Base-by-base conservation (phyloP, 1,140 invertebrate genomes). In the Tetramorium parvispinum region DNA sequence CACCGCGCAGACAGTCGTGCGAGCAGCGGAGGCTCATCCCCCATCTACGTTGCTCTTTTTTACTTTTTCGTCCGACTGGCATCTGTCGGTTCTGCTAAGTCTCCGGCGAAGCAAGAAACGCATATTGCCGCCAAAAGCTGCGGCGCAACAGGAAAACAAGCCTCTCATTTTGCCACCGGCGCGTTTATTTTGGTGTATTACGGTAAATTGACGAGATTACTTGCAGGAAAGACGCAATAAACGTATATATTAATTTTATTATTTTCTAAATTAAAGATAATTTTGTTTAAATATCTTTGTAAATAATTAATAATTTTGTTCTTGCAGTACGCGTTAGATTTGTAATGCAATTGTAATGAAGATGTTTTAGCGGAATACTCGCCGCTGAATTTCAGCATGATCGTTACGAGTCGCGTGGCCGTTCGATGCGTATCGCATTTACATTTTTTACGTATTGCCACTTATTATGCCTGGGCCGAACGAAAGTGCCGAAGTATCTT, bases 51-150 rank as follows among this genome's bases (percentile, higher is more conserved):
- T 78, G 49, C 70, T 63, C 59, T 82, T 85, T 71, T 76, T 85
- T 40, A 79, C 21, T 85, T 51, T 88, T 82, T 85, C 61, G 51
- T 68, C 55, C 59, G 73, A 87, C 73, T 78, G 73, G 90, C 91
- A 93, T 93, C 92, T 94, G 91, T 91, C 92, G 87, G 87, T 83
- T 88, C 75, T 85, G 73, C 46, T 57, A 66, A 81, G 57, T 78
- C 83, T 82, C 51, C 37, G 49, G 43, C 61, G 83, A 18, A 21
- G 49, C 70, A 70, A 86, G 83, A 78, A 88, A 86, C 57, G 85
- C 63, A 65, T 65, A 57, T 88, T 65, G 70, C 71, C 83, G 53
- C 27, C 49, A 85, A 78, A 59, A 65, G 46, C 21, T 27, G 24
- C 61, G 82, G 66, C 66, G 63, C 59, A 78, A 66, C 55, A 78